phyloP scores from a whole-genome alignment of 2,797 vertebrate species.

The Pelodytes ibericus region DNA sequence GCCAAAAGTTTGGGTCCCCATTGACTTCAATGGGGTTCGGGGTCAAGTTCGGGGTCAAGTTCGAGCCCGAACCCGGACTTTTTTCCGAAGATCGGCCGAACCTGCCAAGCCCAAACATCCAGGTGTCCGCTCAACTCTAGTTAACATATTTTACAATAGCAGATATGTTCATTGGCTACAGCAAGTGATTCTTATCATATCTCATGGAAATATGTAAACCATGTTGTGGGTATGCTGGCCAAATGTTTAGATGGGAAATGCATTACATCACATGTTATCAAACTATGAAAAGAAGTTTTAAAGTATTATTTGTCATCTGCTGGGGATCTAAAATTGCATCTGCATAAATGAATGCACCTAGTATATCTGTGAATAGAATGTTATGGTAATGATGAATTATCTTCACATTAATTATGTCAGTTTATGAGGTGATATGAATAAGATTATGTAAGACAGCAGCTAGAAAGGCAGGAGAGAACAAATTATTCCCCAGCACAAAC shows the following conservation, averaged over 20 bases:
- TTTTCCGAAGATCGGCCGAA: too few species aligned
- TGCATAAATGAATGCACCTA: not conserved
- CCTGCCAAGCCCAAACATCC: too few species aligned
- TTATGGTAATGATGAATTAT: conserved; percentile 23
- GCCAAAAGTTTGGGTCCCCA: too few species aligned
- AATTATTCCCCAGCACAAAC: not conserved
- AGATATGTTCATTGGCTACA: too few species aligned
- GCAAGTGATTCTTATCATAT: not conserved
- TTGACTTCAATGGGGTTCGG: too few species aligned
- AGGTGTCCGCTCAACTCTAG: too few species aligned
- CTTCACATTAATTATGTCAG: conserved; percentile 17
- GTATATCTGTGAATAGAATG: not conserved
- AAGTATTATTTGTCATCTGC: conserved; percentile 11
- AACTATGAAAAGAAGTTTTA: not conserved
- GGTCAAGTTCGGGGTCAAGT: too few species aligned
- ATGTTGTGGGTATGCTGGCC: not conserved
- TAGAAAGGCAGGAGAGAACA: not conserved
- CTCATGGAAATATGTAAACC: not conserved
- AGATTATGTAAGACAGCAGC: conserved; percentile 3
- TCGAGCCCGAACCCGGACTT: too few species aligned
- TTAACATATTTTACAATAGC: too few species aligned
- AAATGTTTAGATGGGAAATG: not conserved
- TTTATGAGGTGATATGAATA: conserved; percentile 7
- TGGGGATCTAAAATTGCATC: conserved; percentile 14
- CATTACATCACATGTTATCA: not conserved